Evolutionary conservation across 53 echinoderm and acorn worm genomes (phyloP), one percentile per base, ranked within the genome.

Genomic region (Paracentrotus lividus): DNA sequence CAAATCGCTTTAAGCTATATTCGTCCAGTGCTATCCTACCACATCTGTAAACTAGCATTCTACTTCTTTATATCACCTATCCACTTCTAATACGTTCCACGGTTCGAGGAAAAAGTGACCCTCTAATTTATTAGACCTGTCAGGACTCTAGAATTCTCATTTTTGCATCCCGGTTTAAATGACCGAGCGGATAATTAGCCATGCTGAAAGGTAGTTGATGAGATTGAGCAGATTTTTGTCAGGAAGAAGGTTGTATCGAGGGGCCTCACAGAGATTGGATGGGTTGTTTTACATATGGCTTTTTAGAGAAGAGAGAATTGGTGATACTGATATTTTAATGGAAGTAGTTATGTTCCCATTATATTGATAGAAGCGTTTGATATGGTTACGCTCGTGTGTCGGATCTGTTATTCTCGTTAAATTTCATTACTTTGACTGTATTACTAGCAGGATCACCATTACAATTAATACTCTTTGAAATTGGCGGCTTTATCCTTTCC

Each of bases 261-360:
- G 45, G 78, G 78, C 78, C 47, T n/a, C 1, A n/a, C 8, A 24
- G 78, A 78, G 78, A 43, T 0, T 32, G 24, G n/a, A 78, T 44
- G 78, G 78, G 78, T 78, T 8, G 26, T n/a, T 78, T 78, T 78
- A 45, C 78, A 78, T 78, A 24, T 13, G n/a, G 24, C 16, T 3
- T 77, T 77, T 77, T 24, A 13, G n/a, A 44, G 18, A 24, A 47
- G n/a, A 8, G 78, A 45, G 78, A 12, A 7, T 47, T 78, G 23
- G 78, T 69, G 78, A 78, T n/a, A 45, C 24, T 78, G 78, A 78
- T 78, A 78, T 45, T 78, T 78, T 78, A 78, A 78, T 78, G 78
- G 78, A 8, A 47, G 23, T 45, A 15, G 16, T 78, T 24, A 78
- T 78, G 16, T 8, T 20, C 40, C 18, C 36, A 40, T 75, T n/a